Percentiles rank a stretch among this genome's conserved stretches.
These are phyloP conservation scores for Molossus alvarezi DNA, from an alignment of 2,797 vertebrate species.

Conservation along the genomic window DNA sequence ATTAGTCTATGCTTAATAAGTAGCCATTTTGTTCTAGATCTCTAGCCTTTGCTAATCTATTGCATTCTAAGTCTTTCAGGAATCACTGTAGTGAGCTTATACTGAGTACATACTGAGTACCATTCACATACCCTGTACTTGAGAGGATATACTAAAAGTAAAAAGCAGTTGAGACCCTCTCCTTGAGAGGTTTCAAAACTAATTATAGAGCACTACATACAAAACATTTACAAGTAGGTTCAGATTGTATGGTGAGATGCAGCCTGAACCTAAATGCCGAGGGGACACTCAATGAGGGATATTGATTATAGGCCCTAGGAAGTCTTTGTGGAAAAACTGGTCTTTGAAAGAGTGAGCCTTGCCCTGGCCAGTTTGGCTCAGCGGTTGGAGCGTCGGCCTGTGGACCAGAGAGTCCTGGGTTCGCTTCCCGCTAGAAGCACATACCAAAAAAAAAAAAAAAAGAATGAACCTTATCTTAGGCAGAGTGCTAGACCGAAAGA, in stretches of 20 bases:
- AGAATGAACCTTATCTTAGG: not conserved
- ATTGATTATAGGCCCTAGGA: not conserved
- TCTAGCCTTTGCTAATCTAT: not conserved
- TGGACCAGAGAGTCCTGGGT: too few species aligned
- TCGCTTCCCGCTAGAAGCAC: too few species aligned
- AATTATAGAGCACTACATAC: not conserved
- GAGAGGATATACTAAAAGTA: constrained; percentile 56
- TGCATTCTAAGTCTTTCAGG: not conserved
- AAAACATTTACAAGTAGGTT: not conserved
- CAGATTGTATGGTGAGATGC: not conserved
- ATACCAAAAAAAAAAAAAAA: not conserved
- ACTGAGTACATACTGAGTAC: not conserved
- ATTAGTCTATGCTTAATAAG: not conserved
- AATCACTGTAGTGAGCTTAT: not conserved
- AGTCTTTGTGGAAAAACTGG: not conserved
- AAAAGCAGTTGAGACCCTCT: not conserved
- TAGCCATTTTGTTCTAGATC: not conserved
- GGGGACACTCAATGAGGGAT: not conserved
- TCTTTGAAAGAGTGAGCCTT: not conserved
- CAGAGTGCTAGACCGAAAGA: not conserved
- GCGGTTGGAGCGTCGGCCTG: too few species aligned
- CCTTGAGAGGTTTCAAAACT: not conserved
- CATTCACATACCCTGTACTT: not conserved
- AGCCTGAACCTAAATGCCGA: not conserved
- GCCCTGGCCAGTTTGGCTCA: too few species aligned